Evolutionary conservation across 2,797 vertebrate species (phyloP).

Genomic region (Halcyon badia): DNA sequence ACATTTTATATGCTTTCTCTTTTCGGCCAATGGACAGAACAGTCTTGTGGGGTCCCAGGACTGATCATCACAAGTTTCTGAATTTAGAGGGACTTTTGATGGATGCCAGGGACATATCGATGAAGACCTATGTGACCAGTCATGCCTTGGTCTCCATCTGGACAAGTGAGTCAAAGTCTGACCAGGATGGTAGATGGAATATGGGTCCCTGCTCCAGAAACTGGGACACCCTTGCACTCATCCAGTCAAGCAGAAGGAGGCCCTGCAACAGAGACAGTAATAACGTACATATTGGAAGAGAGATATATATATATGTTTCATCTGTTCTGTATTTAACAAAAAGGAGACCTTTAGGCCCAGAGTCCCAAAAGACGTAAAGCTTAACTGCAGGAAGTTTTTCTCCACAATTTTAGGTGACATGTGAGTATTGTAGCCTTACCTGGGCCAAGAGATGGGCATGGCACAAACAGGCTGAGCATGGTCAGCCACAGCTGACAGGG

Average conservation of each 20-base stretch:
- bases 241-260: neutral
- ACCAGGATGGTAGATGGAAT: too few relatives aligned
- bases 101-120: neutral
- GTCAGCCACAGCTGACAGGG: neutral
- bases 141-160: neutral
- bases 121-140: neutral
- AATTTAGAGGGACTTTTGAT: neutral
- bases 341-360: neutral
- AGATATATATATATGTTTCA: neutral
- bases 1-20: neutral
- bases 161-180: neutral
- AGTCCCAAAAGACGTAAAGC: neutral
- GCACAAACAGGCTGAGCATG: fast-evolving
- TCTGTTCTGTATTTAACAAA: conserved; percentile 10
- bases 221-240: neutral
- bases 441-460: neutral
- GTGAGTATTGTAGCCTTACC: fast-evolving
- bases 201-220: neutral
- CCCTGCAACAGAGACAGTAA: neutral
- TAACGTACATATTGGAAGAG: neutral
- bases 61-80: neutral
- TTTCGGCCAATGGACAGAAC: neutral
- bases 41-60: neutral
- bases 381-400: neutral
- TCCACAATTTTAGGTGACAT: neutral